Conservation (phyloP, 2,888 invertebrate genomes). For the Lasius fuliginosus region DNA sequence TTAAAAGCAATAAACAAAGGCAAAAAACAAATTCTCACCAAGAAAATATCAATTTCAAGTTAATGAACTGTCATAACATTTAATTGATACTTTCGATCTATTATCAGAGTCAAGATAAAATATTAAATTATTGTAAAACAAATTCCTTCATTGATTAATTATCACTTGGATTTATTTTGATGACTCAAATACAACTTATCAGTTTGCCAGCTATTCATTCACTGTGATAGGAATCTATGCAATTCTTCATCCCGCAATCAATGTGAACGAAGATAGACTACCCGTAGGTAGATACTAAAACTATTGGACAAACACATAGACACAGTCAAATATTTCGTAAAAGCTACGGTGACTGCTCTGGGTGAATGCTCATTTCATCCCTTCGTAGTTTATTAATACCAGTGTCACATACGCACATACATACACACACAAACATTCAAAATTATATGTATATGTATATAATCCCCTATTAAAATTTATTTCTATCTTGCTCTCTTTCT, state of each 20-base stretch:
- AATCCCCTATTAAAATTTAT: too few relatives aligned
- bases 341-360: constrained; percentile 16
- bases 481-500: too few relatives aligned
- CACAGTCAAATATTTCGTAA: constrained; percentile 48
- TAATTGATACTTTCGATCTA: not conserved
- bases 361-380: not conserved
- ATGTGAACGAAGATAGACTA: constrained; percentile 26
- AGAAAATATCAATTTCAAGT: not conserved
- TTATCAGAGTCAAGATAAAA: not conserved
- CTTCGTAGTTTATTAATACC: constrained; percentile 27
- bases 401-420: not conserved
- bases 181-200: not conserved
- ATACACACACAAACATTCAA: not conserved
- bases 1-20: not conserved
- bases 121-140: not conserved
- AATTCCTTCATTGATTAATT: not conserved
- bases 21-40: not conserved
- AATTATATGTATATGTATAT: too few relatives aligned
- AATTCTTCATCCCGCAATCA: constrained; percentile 40
- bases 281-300: not conserved
- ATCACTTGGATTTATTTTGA: constrained; percentile 10
- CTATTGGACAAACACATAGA: constrained; percentile 30
- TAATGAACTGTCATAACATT: not conserved
- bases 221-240: not conserved
- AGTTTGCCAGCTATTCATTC: not conserved